These are phyloP conservation scores for Drosophila paranaensis DNA, from an alignment of 2,888 invertebrate species.

Conservation along the genomic window DNA sequence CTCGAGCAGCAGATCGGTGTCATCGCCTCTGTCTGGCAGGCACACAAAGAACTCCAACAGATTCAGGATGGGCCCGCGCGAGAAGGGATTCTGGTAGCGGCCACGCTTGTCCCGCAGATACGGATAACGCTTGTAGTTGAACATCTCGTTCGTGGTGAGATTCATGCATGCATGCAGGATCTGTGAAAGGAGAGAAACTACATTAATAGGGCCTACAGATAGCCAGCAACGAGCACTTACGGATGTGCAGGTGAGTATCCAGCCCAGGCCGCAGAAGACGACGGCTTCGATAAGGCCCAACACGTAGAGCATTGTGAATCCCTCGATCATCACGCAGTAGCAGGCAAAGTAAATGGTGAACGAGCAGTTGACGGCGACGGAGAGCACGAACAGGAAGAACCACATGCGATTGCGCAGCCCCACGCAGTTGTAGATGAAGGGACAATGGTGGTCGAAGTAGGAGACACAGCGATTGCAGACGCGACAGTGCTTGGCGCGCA, in stretches of 20 bases:
- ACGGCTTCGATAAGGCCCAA: conserved; percentile 92
- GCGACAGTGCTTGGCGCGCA: conserved; percentile 96
- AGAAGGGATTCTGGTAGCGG: conserved; percentile 95
- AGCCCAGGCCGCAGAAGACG: conserved; percentile 93
- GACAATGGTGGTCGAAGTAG: conserved; percentile 97
- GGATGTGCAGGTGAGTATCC: conserved; percentile 94
- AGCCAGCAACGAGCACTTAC: conserved; percentile 86
- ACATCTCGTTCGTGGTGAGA: conserved; percentile 97
- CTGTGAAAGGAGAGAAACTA: conserved; percentile 85
- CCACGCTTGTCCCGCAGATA: conserved; percentile 95
- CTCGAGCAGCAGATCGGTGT: conserved; percentile 89
- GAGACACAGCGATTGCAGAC: conserved; percentile 95
- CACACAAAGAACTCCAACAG: conserved; percentile 96
- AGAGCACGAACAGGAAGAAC: conserved; percentile 95
- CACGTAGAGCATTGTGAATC: conserved; percentile 93
- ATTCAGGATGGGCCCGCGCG: conserved; percentile 94
- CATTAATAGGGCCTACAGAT: background rate
- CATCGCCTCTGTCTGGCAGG: conserved; percentile 91
- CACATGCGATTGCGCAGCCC: conserved; percentile 96
- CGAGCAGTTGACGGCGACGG: conserved; percentile 94
- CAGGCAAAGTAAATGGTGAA: conserved; percentile 95
- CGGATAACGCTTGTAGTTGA: conserved; percentile 95
- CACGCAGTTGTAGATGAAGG: conserved; percentile 97
- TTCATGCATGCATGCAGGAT: conserved; percentile 96
- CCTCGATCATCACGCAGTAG: conserved; percentile 93